Percentiles rank a stretch among this genome's conserved stretches.
Evolutionary conservation across 2,113 vertebrate genomes (phyloP).

Genomic region (Amblyornis subalaris): DNA sequence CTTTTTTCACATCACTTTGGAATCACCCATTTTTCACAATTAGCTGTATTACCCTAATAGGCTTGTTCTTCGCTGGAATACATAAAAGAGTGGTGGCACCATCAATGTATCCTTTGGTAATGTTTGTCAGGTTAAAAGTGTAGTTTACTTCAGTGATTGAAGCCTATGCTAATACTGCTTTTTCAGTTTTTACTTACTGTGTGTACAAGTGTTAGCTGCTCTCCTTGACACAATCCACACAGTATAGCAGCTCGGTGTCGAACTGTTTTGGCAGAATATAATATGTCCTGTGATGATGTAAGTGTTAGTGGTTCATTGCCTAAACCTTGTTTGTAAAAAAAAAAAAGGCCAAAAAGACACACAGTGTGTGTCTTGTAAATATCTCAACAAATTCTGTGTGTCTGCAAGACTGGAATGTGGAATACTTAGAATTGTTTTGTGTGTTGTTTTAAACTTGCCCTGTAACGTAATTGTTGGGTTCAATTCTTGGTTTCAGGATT

Average conservation of each 20-base stretch:
- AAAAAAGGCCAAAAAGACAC: neutral
- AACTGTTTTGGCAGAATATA: conserved; percentile 96
- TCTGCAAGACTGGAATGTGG: neutral
- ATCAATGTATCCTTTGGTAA: conserved; percentile 94
- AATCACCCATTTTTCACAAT: conserved; percentile 99
- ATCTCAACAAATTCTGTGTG: neutral
- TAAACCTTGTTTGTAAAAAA: neutral
- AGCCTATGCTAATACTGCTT: neutral
- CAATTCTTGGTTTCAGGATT: neutral
- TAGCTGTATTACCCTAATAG: conserved; percentile 96
- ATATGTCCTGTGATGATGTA: conserved; percentile 99
- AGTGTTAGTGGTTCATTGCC: conserved; percentile 61
- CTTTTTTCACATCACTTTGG: conserved; percentile 97
- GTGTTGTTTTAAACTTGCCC: neutral
- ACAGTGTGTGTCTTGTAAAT: fast-evolving
- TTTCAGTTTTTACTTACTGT: neutral
- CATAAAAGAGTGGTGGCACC: conserved; percentile 98
- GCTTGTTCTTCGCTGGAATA: conserved; percentile 97
- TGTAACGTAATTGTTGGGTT: neutral
- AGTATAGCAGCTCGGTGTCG: conserved; percentile 97
- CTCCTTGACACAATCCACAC: conserved; percentile 73
- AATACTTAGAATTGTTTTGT: neutral
- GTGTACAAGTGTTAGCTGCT: neutral
- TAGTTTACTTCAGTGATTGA: neutral
- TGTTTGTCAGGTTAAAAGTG: neutral